Evolutionary conservation across 30 jellyfish, hydroid and myxozoan species (phyloP), one percentile per base, ranked within the genome.

Genomic region (Aurelia coerulea): DNA sequence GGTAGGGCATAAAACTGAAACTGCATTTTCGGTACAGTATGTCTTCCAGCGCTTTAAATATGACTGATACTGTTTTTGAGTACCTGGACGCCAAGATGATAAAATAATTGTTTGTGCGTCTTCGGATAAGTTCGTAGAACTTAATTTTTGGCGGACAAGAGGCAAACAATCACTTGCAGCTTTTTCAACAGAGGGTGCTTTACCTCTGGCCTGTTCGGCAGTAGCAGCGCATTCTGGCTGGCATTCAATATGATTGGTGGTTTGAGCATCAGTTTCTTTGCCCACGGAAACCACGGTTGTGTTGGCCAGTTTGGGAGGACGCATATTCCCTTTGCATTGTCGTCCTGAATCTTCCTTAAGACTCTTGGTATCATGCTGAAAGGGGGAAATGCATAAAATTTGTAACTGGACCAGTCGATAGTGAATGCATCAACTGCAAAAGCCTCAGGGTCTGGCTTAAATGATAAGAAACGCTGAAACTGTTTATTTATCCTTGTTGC

Each of bases 31-130:
- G 9, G 18, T 34, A 56, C 95, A 74, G 56, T 14, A 86, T 2
- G 33, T 17, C 18, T 4, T 8, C 89, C 76, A 74, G 10, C 35
- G 14, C 15, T 74, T 23, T 9, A 65, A n/a, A 41, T 37, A 66
- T 2, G 88, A 8, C 14, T 51, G n/a, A 35, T 82, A 82, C 46
- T 82, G 91, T 16, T 68, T 82, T 50, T n/a, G 77, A 14, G 86
- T 82, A 33, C 91, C 77, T 11, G 66, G 84, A 4, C 89, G 41
- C 90, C 95, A 62, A 39, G 90, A 86, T 49, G 84, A 53, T 17
- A 76, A 4, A 2, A 86, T 74, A 13, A 74, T 4, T 62, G 13
- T 37, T 14, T n/a, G 58, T 17, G 86, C 59, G 1, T 51, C 78
- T 12, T 51, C 4, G 15, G 95, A 76, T 10, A 86, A 69, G 12